Percentiles rank a stretch among this genome's conserved stretches.
Conservation (phyloP, 2,113 vertebrate species). For the Elgaria multicarinata region DNA sequence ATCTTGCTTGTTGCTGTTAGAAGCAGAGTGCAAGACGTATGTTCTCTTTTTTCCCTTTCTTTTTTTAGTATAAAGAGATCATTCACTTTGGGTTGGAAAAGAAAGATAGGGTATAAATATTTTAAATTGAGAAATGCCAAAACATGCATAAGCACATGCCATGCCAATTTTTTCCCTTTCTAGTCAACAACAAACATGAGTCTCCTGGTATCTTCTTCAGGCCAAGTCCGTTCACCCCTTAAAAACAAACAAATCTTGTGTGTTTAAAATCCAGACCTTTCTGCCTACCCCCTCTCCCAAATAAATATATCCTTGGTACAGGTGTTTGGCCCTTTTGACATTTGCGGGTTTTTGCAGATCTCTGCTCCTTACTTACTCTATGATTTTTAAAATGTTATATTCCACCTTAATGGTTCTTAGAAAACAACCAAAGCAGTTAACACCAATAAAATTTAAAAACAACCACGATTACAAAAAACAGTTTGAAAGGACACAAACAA, state of each 20-base stretch:
- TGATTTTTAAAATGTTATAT: neutral
- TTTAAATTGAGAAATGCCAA: neutral
- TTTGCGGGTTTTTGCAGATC: neutral
- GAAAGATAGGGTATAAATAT: neutral
- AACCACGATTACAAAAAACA: neutral
- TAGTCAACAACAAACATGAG: neutral
- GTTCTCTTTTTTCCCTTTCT: too few species aligned
- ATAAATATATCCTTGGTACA: neutral
- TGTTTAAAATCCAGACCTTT: neutral
- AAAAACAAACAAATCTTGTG: neutral
- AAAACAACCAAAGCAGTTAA: neutral
- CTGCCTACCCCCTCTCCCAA: neutral
- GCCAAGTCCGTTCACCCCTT: neutral
- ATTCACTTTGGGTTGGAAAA: neutral
- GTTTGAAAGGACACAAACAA: neutral
- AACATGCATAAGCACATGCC: neutral
- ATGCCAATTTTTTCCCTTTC: neutral
- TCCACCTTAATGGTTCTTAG: neutral
- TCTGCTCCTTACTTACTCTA: neutral
- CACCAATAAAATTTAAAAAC: neutral
- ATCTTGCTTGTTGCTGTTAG: neutral
- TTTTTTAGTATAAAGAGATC: neutral
- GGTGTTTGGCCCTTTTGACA: neutral
- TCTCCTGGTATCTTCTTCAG: neutral
- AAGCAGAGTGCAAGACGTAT: neutral